phyloP scores from a whole-genome alignment of 2,113 vertebrate species.

The zebrafish (Danio rerio) region DNA sequence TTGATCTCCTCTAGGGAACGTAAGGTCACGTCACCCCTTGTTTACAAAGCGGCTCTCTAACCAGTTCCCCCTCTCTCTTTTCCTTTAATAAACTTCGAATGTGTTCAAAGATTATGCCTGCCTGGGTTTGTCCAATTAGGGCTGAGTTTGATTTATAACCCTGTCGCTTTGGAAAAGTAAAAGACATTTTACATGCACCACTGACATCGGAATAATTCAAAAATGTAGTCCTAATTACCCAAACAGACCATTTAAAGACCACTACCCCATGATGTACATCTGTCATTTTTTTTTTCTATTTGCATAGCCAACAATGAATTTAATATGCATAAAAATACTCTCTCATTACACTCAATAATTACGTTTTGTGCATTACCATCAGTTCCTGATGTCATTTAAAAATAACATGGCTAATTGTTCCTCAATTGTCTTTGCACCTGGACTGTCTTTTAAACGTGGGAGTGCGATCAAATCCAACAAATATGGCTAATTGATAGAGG shows the following conservation, averaged over 20 bases:
- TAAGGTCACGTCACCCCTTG: constrained; percentile 25
- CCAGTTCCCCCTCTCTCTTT: not conserved
- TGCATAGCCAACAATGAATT: constrained; percentile 9
- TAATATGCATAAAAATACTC: constrained; percentile 22
- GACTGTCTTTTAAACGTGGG: constrained; percentile 4
- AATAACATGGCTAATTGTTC: constrained; percentile 11
- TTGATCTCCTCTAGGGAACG: not conserved
- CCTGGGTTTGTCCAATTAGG: constrained; percentile 48
- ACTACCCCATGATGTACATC: constrained; percentile 20
- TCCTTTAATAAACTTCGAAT: constrained; percentile 5
- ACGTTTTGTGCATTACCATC: constrained; percentile 19
- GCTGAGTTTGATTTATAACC: constrained; percentile 50
- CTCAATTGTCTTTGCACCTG: constrained; percentile 23
- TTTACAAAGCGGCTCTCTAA: constrained; percentile 12
- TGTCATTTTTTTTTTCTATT: not conserved
- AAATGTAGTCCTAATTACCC: constrained; percentile 40
- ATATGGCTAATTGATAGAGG: constrained; percentile 17
- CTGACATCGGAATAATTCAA: constrained; percentile 27
- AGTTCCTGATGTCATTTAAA: constrained; percentile 13
- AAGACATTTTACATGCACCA: constrained; percentile 28
- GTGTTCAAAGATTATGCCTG: constrained; percentile 41
- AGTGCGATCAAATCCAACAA: constrained; percentile 19
- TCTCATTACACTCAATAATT: constrained; percentile 28
- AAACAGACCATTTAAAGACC: constrained; percentile 30
- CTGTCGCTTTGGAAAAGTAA: constrained; percentile 17